phyloP scores from a whole-genome alignment of 2,797 vertebrate genomes.

The Pristis pectinata region DNA sequence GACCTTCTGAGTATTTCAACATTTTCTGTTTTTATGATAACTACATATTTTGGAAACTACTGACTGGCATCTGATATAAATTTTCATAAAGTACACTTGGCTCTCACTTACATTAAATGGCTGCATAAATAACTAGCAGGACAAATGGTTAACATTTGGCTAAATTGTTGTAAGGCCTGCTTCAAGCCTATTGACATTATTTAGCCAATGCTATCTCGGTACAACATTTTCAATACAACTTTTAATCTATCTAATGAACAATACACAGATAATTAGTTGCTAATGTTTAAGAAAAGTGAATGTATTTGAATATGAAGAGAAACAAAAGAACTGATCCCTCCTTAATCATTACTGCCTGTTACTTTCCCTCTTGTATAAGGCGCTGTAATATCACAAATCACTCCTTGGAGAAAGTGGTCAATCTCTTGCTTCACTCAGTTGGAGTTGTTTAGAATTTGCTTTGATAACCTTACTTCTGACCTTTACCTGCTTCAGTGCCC shows the following conservation, averaged over 20 bases:
- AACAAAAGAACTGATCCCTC: neutral
- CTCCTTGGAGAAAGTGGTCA: neutral
- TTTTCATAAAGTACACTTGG: neutral
- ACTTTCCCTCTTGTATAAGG: neutral
- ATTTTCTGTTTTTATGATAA: no score
- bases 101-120: neutral
- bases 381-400: neutral
- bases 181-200: neutral
- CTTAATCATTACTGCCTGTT: neutral
- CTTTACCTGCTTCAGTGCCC: neutral
- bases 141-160: neutral
- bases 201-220: neutral
- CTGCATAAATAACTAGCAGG: neutral
- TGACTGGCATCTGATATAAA: neutral
- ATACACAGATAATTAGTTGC: neutral
- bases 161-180: neutral
- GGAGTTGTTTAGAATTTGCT: neutral
- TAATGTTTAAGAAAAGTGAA: neutral
- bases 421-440: neutral
- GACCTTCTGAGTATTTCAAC: no score
- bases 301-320: neutral
- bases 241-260: neutral
- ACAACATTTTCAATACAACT: neutral
- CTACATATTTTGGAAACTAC: neutral
- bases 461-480: neutral